These are phyloP conservation scores for Brachyhypopomus gauderio DNA, from an alignment of 2,113 vertebrate genomes.

Conservation along the genomic window DNA sequence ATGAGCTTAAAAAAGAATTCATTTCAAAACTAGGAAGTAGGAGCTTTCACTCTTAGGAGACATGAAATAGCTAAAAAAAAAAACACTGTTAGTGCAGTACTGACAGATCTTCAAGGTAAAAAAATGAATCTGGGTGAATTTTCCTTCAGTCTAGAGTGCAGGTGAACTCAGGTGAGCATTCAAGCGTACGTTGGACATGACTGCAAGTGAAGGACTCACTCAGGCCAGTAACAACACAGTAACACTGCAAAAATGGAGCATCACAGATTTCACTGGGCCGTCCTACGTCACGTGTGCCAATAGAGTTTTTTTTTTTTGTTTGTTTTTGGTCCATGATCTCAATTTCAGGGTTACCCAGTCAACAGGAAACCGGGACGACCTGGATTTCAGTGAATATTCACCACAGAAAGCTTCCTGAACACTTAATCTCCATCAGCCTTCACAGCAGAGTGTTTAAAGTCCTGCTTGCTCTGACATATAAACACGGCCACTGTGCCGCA, in stretches of 20 bases:
- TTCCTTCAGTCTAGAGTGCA: conserved; percentile 51
- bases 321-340: neutral
- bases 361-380: neutral
- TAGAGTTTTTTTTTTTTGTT: neutral
- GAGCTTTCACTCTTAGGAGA: neutral
- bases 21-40: neutral
- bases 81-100: neutral
- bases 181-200: conserved; percentile 40
- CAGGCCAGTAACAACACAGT: too few species aligned
- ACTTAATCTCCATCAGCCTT: too few species aligned
- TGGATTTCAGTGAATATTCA: neutral
- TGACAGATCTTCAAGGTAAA: neutral
- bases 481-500: too few species aligned
- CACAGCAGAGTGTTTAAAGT: too few species aligned
- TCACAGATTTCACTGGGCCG: neutral
- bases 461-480: too few species aligned
- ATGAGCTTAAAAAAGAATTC: neutral
- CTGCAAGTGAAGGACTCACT: neutral
- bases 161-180: conserved; percentile 58
- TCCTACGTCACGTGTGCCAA: neutral
- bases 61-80: neutral
- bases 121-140: conserved; percentile 32
- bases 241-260: neutral
- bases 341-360: neutral
- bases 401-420: neutral